Percentiles rank a stretch among this genome's conserved stretches.
Evolutionary conservation across 2,113 vertebrate species (phyloP).

Genomic region (Elephantulus edwardii): DNA sequence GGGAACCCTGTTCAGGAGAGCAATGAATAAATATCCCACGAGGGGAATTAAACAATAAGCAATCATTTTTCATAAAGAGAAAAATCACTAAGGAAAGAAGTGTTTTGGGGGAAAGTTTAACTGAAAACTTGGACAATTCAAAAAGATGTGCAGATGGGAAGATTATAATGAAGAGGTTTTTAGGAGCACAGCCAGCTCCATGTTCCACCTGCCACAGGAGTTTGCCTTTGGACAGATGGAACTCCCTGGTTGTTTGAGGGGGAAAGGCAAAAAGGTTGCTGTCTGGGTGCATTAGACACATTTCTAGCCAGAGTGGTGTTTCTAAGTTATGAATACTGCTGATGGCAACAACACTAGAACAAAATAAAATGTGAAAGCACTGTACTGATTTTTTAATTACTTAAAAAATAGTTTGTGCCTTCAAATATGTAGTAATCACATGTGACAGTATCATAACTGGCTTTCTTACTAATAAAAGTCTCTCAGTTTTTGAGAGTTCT

Average conservation of each 20-base stretch:
- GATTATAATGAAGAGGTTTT: slow-evolving; percentile 50
- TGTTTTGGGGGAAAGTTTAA: slow-evolving; percentile 56
- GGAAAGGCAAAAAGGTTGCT: slow-evolving; percentile 66
- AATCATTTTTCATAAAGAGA: background rate
- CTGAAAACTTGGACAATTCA: slow-evolving; percentile 60
- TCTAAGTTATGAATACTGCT: slow-evolving; percentile 57
- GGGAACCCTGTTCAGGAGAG: slow-evolving; percentile 26
- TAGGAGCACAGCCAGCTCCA: slow-evolving; percentile 59
- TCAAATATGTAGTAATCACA: background rate
- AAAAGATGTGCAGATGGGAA: slow-evolving; percentile 70
- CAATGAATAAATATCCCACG: slow-evolving; percentile 37
- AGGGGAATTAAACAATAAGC: background rate
- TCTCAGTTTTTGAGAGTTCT: background rate
- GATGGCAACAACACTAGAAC: slow-evolving; percentile 50
- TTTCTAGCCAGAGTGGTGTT: slow-evolving; percentile 20
- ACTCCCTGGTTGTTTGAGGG: slow-evolving; percentile 53
- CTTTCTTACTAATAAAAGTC: background rate
- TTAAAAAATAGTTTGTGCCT: slow-evolving; percentile 70
- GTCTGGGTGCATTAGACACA: slow-evolving; percentile 60
- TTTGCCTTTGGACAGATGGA: slow-evolving; percentile 69
- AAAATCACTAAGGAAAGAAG: slow-evolving; percentile 37
- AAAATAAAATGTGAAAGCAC: slow-evolving; percentile 71
- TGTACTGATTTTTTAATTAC: slow-evolving; percentile 48
- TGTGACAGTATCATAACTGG: background rate
- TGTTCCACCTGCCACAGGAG: slow-evolving; percentile 73